Evolutionary conservation across 2,797 vertebrate genomes (phyloP).

Genomic region (Rhadinocentrus ornatus): DNA sequence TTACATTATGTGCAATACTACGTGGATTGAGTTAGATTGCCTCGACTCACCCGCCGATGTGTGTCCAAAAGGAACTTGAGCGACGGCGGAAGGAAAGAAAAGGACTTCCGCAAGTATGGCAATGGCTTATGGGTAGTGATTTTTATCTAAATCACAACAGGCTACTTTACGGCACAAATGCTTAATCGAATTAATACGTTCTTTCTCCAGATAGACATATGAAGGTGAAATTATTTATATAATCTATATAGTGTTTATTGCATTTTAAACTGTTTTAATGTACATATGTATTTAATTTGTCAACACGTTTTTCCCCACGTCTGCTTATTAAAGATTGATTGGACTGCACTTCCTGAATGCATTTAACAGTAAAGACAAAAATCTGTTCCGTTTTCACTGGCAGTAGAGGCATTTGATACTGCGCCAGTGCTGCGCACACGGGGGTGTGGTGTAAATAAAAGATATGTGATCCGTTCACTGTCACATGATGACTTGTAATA

Average conservation of each 20-base stretch:
- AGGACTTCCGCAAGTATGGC: constrained; percentile 70
- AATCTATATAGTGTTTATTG: no score
- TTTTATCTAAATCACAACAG: constrained; percentile 1
- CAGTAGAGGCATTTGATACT: background rate
- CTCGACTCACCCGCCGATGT: constrained; percentile 76
- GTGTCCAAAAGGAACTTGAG: constrained; percentile 70
- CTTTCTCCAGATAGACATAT: rapidly evolving
- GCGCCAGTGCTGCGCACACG: rapidly evolving
- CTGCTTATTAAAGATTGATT: background rate
- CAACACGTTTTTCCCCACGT: no score
- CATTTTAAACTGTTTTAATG: background rate
- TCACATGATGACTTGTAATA: constrained; percentile 49
- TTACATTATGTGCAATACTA: background rate
- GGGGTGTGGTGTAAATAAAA: constrained; percentile 17
- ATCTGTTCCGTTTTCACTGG: background rate
- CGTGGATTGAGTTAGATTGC: constrained; percentile 70
- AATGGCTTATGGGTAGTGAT: constrained; percentile 73
- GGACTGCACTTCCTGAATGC: constrained; percentile 52
- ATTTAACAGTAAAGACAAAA: background rate
- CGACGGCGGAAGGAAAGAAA: constrained; percentile 76
- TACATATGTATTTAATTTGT: background rate
- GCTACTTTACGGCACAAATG: background rate
- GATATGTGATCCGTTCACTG: constrained; percentile 31
- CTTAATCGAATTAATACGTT: background rate
- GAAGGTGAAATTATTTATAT: no score